These are phyloP conservation scores for Arctocebus calabarensis DNA, from an alignment of 2,797 vertebrate species.

Conservation along the genomic window DNA sequence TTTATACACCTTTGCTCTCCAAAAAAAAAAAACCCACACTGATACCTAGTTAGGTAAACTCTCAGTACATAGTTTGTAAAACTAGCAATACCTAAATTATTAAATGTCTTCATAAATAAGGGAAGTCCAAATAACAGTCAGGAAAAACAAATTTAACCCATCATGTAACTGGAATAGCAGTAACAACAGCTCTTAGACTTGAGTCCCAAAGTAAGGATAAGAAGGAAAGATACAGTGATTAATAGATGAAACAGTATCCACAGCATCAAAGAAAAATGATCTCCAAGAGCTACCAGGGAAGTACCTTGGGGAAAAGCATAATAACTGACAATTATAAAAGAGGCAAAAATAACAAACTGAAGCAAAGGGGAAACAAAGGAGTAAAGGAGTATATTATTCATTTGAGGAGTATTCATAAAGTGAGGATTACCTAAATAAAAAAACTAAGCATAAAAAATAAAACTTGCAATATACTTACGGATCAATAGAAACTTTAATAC, in stretches of 20 bases:
- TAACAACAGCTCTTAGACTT: background rate
- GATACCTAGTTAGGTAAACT: slow-evolving; percentile 38
- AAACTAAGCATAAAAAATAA: slow-evolving; percentile 62
- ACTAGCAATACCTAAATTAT: slow-evolving; percentile 24
- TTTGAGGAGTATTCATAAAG: slow-evolving; percentile 11
- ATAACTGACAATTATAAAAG: slow-evolving; percentile 10
- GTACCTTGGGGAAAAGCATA: background rate
- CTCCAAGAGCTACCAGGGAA: background rate
- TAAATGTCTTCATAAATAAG: slow-evolving; percentile 17
- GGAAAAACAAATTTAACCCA: slow-evolving; percentile 39
- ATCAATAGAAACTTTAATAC: slow-evolving; percentile 98
- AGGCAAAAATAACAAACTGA: slow-evolving; percentile 22
- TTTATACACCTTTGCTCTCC: background rate
- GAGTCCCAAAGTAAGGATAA: background rate
- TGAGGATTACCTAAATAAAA: slow-evolving; percentile 48
- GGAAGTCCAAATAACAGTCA: slow-evolving; percentile 19
- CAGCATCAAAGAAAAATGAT: slow-evolving; percentile 30
- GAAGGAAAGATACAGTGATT: background rate
- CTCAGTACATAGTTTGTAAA: background rate
- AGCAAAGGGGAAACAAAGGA: background rate
- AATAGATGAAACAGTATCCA: background rate
- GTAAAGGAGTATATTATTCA: background rate
- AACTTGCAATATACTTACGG: slow-evolving; percentile 92
- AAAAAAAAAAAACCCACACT: background rate
- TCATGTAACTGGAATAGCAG: slow-evolving; percentile 3